Evolutionary conservation across 2,113 vertebrate genomes (phyloP).

Genomic region (Anarhynchus alexandrinus): DNA sequence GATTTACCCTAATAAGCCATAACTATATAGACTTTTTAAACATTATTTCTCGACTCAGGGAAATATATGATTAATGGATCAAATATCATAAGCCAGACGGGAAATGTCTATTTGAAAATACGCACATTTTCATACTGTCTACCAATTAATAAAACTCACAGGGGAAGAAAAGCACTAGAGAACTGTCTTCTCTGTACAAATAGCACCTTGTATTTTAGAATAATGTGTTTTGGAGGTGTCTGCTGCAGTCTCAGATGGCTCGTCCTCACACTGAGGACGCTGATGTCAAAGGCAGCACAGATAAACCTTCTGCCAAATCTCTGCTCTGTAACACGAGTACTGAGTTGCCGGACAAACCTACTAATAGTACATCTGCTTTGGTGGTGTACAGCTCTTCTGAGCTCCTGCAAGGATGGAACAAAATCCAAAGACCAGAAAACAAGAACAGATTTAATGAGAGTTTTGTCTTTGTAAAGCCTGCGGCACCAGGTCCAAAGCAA

Average conservation of each 20-base stretch:
- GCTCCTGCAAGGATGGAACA: not conserved
- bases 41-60: not conserved
- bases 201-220: not conserved
- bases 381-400: not conserved
- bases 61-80: not conserved
- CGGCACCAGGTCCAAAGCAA: too few relatives aligned
- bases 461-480: not conserved
- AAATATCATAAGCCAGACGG: not conserved
- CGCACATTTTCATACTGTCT: not conserved
- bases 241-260: not conserved
- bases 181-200: not conserved
- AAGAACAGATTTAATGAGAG: too few relatives aligned
- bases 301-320: not conserved
- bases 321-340: accelerated
- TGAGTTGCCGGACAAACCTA: not conserved
- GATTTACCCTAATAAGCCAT: not conserved
- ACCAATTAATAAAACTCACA: not conserved
- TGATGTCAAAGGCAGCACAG: not conserved
- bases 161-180: not conserved
- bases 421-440: not conserved
- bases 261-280: not conserved
- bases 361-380: accelerated
- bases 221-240: too few relatives aligned
- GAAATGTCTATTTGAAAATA: not conserved
- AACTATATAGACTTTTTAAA: not conserved